phyloP scores from a whole-genome alignment of 2,888 invertebrate genomes.

The Pemphredon lugubris region DNA sequence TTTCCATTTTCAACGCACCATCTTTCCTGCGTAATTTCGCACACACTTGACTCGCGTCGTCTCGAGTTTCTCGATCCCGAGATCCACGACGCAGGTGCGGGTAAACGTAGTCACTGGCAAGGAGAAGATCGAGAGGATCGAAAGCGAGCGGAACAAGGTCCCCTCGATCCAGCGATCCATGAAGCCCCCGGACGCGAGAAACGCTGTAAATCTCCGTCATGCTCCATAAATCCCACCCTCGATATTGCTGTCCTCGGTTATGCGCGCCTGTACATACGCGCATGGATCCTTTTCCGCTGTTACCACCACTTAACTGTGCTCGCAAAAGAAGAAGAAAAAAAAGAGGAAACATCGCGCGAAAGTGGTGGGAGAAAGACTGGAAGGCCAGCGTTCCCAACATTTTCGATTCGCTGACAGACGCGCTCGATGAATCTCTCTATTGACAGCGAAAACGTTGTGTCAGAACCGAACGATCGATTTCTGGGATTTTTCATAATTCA shows the following conservation, averaged over 20 bases:
- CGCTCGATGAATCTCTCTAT: constrained; percentile 55
- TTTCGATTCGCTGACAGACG: constrained; percentile 54
- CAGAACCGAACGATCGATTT: constrained; percentile 20
- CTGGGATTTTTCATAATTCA: too few relatives aligned
- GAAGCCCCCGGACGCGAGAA: constrained; percentile 66
- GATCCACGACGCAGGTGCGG: constrained; percentile 59
- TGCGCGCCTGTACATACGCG: constrained; percentile 40
- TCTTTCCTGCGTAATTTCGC: too few relatives aligned
- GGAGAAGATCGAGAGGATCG: constrained; percentile 59
- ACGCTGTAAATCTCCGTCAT: constrained; percentile 70
- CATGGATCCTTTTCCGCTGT: constrained; percentile 51
- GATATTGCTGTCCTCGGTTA: constrained; percentile 54
- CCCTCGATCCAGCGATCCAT: constrained; percentile 68
- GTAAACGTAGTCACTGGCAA: constrained; percentile 24
- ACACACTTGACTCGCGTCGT: too few relatives aligned
- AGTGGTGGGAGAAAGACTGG: neutral
- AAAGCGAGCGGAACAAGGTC: constrained; percentile 59
- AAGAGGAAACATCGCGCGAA: neutral
- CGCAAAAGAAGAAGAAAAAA: constrained; percentile 14
- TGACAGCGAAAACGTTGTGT: constrained; percentile 3
- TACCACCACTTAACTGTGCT: constrained; percentile 45
- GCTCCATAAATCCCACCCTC: constrained; percentile 71
- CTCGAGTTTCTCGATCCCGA: constrained; percentile 44
- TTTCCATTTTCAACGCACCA: too few relatives aligned
- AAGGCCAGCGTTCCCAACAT: constrained; percentile 50